Evolutionary conservation across 1,140 invertebrate genomes (phyloP).

Genomic region (Notospermus geniculatus): DNA sequence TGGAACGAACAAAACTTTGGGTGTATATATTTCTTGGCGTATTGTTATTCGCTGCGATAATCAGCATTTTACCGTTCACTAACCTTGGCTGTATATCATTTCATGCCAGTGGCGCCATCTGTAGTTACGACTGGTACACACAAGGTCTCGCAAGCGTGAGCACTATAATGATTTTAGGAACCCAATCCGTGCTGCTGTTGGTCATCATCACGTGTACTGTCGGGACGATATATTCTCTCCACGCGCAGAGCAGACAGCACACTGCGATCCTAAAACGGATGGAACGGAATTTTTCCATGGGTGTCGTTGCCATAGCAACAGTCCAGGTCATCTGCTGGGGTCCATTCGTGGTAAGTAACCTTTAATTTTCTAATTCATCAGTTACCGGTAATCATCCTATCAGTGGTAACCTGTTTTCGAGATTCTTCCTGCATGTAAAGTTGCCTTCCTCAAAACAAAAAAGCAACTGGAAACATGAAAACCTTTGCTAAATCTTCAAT

Average conservation of each 20-base stretch:
- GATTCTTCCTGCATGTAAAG: too few species aligned
- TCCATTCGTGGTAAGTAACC: neutral
- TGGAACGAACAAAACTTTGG: neutral
- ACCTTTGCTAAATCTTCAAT: too few species aligned
- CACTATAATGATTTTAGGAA: neutral
- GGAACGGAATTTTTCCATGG: slow-evolving; percentile 1
- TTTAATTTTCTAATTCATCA: too few species aligned
- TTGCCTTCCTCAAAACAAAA: too few species aligned
- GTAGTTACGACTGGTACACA: slow-evolving; percentile 6
- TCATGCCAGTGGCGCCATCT: neutral
- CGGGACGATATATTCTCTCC: slow-evolving; percentile 1
- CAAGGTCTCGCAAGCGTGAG: neutral
- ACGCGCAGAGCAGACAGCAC: neutral
- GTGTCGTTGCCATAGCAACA: slow-evolving; percentile 4
- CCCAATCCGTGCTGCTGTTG: neutral
- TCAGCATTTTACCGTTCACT: neutral
- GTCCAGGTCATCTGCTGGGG: slow-evolving; percentile 10
- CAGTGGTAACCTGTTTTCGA: too few species aligned
- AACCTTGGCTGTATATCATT: neutral
- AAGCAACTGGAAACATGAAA: too few species aligned
- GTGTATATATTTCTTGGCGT: neutral
- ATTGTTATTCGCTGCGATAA: neutral
- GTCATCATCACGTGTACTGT: slow-evolving; percentile 1
- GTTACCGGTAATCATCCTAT: too few species aligned
- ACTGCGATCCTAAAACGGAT: neutral